Evolutionary conservation across 2,888 invertebrate species (phyloP), one percentile per base, ranked within the genome.

Genomic region (Lapara coniferarum): DNA sequence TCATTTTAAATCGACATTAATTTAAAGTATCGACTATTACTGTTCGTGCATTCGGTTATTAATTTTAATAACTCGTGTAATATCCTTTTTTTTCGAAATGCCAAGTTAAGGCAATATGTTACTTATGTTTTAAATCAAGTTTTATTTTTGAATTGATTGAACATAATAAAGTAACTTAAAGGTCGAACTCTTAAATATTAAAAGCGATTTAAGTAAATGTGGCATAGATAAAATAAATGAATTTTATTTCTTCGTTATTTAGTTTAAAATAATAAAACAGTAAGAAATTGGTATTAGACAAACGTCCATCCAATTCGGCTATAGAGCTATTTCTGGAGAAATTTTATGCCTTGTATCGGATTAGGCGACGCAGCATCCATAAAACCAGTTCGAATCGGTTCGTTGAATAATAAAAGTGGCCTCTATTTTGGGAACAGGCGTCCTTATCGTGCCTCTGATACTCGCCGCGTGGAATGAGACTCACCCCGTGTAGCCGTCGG

Each of bases 361-460:
- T 82, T 83, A 85, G 85, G 84, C 86, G 86, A 83, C 81, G 80
- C 82, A 75, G 79, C 78, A 77, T 79, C 83, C 83, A 85, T 86
- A 85, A 88, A 91, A 91, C 91, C 89, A 88, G 90, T 89, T 87
- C 82, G 84, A 85, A 87, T 87, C 83, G 83, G 83, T 89, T 88
- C 87, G 84, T 84, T 85, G 88, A 89, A 90, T 84, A 88, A 88
- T 88, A 88, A 87, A 85, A 86, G 84, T 85, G 82, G 87, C 85
- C 88, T 89, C 89, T 89, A 90, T 91, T 91, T 91, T 85, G 86
- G 89, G 90, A 89, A 85, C 88, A 80, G 85, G 86, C 80, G 87
- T 84, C 81, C 85, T 89, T 87, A 86, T 86, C 86, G 86, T 84
- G 87, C 84, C 85, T 85, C 85, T 78, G 74, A 79, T 80, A 78